These are phyloP conservation scores for Parapsyche elsis DNA, from an alignment of 1,140 invertebrate genomes.

Conservation along the genomic window DNA sequence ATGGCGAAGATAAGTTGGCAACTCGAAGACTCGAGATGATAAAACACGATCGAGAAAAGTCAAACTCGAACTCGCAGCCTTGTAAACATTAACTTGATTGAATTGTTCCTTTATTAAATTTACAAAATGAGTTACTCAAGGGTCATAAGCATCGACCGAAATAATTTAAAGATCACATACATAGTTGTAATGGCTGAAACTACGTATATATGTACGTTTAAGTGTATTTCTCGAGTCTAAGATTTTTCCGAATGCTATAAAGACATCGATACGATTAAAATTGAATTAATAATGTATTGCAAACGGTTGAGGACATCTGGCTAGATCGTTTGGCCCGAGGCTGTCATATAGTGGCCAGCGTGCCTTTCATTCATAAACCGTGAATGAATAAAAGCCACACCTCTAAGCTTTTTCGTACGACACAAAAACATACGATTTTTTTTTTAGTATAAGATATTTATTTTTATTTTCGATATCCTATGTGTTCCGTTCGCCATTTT, in stretches of 20 bases:
- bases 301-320: background rate
- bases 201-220: too few species aligned
- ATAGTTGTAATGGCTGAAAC: too few species aligned
- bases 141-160: too few species aligned
- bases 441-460: background rate
- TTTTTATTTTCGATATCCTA: conserved; percentile 2
- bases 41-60: conserved; percentile 9
- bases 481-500: background rate
- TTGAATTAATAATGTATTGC: too few species aligned
- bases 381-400: conserved; percentile 40
- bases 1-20: conserved; percentile 14
- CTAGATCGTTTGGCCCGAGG: conserved; percentile 6
- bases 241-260: too few species aligned
- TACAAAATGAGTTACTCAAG: too few species aligned
- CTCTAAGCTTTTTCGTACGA: conserved; percentile 28
- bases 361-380: conserved; percentile 38
- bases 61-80: background rate
- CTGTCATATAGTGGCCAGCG: conserved; percentile 18
- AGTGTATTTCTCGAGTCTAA: too few species aligned
- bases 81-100: too few species aligned
- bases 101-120: too few species aligned
- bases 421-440: conserved; percentile 18
- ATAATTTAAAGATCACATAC: too few species aligned
- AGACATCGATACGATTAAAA: too few species aligned
- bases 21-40: background rate